Evolutionary conservation across 2,113 vertebrate species (phyloP).

Genomic region (Carollia perspicillata): DNA sequence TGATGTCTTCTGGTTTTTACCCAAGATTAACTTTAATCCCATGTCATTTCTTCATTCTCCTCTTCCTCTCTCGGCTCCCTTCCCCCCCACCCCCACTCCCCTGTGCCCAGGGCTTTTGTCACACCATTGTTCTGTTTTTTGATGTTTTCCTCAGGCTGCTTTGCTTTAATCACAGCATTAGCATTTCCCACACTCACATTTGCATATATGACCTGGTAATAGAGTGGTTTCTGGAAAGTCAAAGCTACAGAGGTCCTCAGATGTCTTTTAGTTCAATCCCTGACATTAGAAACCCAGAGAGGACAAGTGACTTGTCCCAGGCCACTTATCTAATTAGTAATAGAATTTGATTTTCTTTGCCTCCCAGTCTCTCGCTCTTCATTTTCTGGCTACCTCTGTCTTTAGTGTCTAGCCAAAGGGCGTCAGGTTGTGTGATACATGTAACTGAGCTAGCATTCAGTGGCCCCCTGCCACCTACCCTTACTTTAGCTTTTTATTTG

Average conservation of each 20-base stretch:
- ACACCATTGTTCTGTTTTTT: not conserved
- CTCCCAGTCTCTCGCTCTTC: not conserved
- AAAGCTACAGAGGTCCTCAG: not conserved
- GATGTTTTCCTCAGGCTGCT: not conserved
- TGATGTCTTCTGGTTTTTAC: not conserved
- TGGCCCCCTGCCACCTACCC: not conserved
- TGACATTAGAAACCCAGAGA: not conserved
- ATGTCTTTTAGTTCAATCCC: not conserved
- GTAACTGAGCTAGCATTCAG: not conserved
- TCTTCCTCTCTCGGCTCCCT: not conserved
- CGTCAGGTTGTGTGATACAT: not conserved
- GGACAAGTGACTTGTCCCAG: not conserved
- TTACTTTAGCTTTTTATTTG: conserved; percentile 12
- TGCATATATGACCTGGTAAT: not conserved
- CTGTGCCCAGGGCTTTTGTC: not conserved
- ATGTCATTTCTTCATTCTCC: conserved; percentile 8
- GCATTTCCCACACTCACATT: not conserved
- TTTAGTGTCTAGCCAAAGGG: not conserved
- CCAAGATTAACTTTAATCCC: not conserved
- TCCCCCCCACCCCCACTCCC: not conserved
- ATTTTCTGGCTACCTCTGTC: not conserved
- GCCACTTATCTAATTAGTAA: not conserved
- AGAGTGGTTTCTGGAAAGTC: not conserved
- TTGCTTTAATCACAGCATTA: not conserved
- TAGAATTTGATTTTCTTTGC: conserved; percentile 43